These are phyloP conservation scores for Megalops atlanticus DNA, from an alignment of 2,113 vertebrate genomes.

Conservation along the genomic window DNA sequence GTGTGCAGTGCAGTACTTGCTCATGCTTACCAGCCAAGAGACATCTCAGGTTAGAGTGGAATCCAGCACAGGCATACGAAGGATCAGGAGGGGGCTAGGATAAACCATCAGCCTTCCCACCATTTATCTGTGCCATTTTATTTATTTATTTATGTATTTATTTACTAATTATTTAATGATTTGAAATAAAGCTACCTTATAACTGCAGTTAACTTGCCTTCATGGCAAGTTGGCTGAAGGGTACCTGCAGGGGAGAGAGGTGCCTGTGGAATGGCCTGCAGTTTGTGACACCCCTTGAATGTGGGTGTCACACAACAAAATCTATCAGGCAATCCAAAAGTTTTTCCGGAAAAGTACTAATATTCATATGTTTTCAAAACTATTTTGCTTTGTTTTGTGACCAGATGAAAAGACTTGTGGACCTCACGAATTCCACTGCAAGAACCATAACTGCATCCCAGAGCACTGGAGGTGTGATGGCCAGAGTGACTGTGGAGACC, in stretches of 20 bases:
- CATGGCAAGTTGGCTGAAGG: too few species aligned
- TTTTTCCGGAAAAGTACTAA: too few species aligned
- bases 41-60: too few species aligned
- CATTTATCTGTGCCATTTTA: background rate
- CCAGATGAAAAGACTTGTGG: constrained; percentile 98
- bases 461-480: constrained; percentile 98
- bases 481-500: constrained; percentile 96
- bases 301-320: too few species aligned
- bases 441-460: constrained; percentile 98
- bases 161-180: background rate
- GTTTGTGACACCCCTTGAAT: too few species aligned
- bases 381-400: constrained; percentile 65
- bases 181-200: background rate
- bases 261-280: too few species aligned
- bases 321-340: too few species aligned
- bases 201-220: background rate
- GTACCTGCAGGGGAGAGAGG: background rate
- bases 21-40: too few species aligned
- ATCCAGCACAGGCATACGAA: too few species aligned
- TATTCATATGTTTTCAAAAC: constrained; percentile 70
- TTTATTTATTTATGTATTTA: background rate
- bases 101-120: too few species aligned
- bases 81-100: too few species aligned
- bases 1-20: too few species aligned
- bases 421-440: constrained; percentile 95